Evolutionary conservation across 1,140 invertebrate species (phyloP).

Genomic region (Scaptomyza montana): DNA sequence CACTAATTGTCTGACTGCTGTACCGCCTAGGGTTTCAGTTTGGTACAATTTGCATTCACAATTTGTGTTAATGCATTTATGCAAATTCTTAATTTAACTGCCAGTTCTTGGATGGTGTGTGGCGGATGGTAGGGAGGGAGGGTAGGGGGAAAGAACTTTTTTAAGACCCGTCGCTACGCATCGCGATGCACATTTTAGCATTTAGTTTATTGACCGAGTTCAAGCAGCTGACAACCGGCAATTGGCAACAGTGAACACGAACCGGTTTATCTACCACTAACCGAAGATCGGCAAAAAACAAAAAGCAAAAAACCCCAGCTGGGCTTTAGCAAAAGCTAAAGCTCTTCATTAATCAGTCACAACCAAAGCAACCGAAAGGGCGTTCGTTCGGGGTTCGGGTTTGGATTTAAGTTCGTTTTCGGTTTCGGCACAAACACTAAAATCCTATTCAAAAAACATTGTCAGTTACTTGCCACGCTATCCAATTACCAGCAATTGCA

Average conservation of each 20-base stretch:
- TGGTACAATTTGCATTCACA: background rate
- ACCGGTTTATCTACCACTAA: constrained; percentile 15
- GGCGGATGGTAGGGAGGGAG: too few species aligned
- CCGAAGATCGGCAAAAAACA: background rate
- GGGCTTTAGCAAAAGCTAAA: background rate
- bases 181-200: constrained; percentile 57
- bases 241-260: constrained; percentile 17
- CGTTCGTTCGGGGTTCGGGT: background rate
- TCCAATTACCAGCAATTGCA: constrained; percentile 60
- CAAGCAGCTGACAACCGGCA: constrained; percentile 31
- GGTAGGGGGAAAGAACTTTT: too few species aligned
- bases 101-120: background rate
- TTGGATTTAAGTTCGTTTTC: background rate
- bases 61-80: background rate
- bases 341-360: constrained; percentile 52
- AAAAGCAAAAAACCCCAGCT: background rate
- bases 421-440: background rate
- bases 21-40: background rate
- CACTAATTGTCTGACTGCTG: background rate
- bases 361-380: constrained; percentile 12
- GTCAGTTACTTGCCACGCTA: constrained; percentile 48
- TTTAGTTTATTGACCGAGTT: constrained; percentile 75
- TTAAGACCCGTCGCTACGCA: too few species aligned
- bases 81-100: constrained; percentile 44
- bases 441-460: constrained; percentile 67